phyloP scores from a whole-genome alignment of 2,797 vertebrate genomes.

The Otus scops region DNA sequence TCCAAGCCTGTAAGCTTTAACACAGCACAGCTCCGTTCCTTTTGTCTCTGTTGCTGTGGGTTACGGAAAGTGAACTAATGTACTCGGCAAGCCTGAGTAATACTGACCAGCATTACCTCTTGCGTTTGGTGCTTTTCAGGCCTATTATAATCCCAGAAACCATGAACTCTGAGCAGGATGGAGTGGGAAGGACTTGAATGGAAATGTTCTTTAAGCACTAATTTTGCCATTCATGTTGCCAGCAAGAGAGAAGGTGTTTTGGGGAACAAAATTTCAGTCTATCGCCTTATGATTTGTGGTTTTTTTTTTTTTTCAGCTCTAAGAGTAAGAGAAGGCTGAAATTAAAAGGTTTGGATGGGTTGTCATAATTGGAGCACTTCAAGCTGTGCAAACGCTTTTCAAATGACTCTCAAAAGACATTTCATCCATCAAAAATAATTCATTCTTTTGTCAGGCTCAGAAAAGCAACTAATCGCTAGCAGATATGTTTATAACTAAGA shows the following conservation, averaged over 20 bases:
- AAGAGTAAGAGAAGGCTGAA: neutral
- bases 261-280: constrained; percentile 33
- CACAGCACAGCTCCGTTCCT: neutral
- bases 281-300: neutral
- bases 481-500: constrained; percentile 36
- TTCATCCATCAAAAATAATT: constrained; percentile 46
- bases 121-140: neutral
- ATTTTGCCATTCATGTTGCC: constrained; percentile 50
- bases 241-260: constrained; percentile 45
- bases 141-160: constrained; percentile 24
- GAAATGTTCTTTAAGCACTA: constrained; percentile 40
- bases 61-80: neutral
- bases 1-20: neutral
- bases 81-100: neutral
- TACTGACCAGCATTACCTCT: neutral
- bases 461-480: constrained; percentile 40
- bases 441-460: constrained; percentile 39
- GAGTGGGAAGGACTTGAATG: constrained; percentile 49
- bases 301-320: neutral
- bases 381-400: neutral
- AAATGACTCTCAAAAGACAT: constrained; percentile 37
- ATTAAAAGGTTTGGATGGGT: constrained; percentile 21
- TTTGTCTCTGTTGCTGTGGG: constrained; percentile 45
- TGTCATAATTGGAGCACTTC: constrained; percentile 8
- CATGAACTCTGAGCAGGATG: constrained; percentile 38